Conservation (phyloP, 64 coral and sea anemone species). For the Platygyra sinensis region DNA sequence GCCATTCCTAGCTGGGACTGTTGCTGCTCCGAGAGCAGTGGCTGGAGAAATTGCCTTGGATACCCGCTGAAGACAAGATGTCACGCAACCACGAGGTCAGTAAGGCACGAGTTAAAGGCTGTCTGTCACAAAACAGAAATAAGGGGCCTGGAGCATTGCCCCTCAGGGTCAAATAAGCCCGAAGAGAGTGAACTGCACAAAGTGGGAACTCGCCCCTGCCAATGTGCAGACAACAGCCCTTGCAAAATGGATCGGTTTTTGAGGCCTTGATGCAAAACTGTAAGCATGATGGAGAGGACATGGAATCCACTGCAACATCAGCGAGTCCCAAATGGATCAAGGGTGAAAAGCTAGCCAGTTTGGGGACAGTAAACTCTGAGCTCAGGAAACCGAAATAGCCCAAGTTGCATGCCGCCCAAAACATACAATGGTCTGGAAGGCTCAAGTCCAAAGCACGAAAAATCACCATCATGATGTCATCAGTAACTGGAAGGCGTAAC, state of each 20-base stretch:
- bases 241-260: not conserved
- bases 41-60: not conserved
- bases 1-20: not conserved
- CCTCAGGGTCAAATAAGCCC: not conserved
- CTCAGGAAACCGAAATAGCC: not conserved
- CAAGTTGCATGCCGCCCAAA: not conserved
- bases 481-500: too few species aligned
- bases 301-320: not conserved
- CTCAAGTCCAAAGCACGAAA: not conserved
- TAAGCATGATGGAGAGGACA: not conserved
- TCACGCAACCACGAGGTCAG: not conserved
- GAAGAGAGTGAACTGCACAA: not conserved
- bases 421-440: not conserved
- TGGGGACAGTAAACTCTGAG: not conserved
- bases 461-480: not conserved
- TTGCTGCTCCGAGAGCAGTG: too few species aligned
- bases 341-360: not conserved
- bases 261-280: not conserved
- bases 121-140: not conserved
- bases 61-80: not conserved
- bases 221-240: not conserved
- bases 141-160: not conserved
- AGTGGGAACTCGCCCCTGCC: not conserved
- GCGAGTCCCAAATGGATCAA: not conserved
- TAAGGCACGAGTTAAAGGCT: too few species aligned